Evolutionary conservation across 2,797 vertebrate genomes (phyloP), one percentile per base, ranked within the genome.

Genomic region (Onychomys leucogaster): DNA sequence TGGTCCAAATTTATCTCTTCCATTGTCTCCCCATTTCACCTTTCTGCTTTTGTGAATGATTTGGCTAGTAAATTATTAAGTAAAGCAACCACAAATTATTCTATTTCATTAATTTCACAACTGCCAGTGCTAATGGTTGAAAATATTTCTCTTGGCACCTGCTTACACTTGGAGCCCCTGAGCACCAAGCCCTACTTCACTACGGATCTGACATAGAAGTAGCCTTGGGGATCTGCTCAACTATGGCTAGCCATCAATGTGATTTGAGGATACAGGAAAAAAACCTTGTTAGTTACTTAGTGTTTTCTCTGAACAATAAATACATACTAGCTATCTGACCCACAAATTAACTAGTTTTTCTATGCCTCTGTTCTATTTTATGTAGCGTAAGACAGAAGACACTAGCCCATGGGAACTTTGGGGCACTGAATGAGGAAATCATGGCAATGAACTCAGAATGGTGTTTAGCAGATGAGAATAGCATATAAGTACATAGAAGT

Each of bases 31-130:
- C 73, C 78, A 73, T 90, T 96, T 90, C 89, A 86, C 57, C 55
- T 65, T 80, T 57, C 43, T 78, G 55, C 57, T 95, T 93, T 95
- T 88, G 43, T 76, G 37, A 89, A 95, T 96, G 83, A 80, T 88
- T 63, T 78, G 83, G 16, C 65, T 80, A 41, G 73, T 98, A 86
- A 97, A 96, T 98, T 96, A 97, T 97, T 97, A 77, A 97, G 78
- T 46, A 95, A 97, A 85, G 77, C 90, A 93, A 88, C 25, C 37
- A 85, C 96, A 65, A 96, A 95, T 96, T 76, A 97, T 97, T 98
- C 96, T 91, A 61, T 94, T 41, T 97, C 94, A 96, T 96, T 97
- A 71, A 6, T 87, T 91, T 97, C 93, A 80, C 89, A 97, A 88
- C 88, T 25, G 16, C 89, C 94, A 57, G 96, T 97, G 52, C 37